Conservation (phyloP, 1,140 invertebrate genomes). For the Holotrichia oblita region DNA sequence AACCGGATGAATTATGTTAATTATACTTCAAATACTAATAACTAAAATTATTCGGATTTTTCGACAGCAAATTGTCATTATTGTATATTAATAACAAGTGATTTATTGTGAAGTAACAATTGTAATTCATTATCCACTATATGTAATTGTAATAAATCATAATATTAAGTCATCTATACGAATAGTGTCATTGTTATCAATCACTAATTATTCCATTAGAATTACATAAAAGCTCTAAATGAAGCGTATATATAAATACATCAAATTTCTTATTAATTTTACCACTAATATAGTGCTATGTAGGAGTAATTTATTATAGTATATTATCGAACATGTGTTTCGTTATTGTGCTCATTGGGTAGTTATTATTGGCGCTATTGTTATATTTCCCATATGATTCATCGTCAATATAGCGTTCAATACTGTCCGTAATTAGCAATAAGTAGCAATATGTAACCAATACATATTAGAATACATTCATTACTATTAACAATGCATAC, state of each 20-base stretch:
- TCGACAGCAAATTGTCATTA: no score
- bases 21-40: no score
- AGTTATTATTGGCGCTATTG: neutral
- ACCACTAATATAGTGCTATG: neutral
- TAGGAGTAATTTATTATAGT: neutral
- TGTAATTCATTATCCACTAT: no score
- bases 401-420: neutral
- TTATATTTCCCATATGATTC: neutral
- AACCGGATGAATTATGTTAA: no score
- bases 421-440: neutral
- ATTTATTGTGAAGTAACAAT: no score
- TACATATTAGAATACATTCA: conserved; percentile 9
- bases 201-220: no score
- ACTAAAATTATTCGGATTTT: no score
- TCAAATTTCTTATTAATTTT: conserved; percentile 14
- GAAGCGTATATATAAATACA: neutral
- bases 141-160: no score
- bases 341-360: neutral
- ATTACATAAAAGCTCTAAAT: neutral
- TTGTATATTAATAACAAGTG: no score
- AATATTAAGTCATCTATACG: no score
- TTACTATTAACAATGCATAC: conserved; percentile 10
- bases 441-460: conserved; percentile 16
- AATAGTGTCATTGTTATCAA: no score
- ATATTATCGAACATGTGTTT: neutral